Evolutionary conservation across 2,888 invertebrate species (phyloP).

Genomic region (Allacma fusca): DNA sequence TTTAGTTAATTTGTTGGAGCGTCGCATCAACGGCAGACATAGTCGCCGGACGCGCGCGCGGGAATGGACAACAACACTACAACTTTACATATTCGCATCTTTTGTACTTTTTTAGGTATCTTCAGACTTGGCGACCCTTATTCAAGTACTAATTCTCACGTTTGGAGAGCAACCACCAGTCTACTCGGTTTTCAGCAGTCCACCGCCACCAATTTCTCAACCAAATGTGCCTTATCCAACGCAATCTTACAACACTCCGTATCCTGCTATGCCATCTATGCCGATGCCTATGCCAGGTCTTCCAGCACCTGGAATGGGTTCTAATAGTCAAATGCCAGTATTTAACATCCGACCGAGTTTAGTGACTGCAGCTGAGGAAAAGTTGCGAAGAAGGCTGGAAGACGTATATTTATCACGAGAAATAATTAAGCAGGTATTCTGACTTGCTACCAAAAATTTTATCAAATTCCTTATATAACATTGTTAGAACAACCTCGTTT

Average conservation of each 20-base stretch:
- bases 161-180: constrained; percentile 98
- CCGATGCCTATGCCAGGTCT: constrained; percentile 56
- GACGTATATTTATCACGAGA: constrained; percentile 58
- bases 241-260: constrained; percentile 45
- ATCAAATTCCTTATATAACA: no score
- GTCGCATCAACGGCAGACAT: no score
- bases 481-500: no score
- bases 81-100: neutral
- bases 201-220: constrained; percentile 50
- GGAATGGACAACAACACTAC: no score
- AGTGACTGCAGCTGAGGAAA: constrained; percentile 94
- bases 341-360: constrained; percentile 82
- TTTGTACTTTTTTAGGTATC: constrained; percentile 60
- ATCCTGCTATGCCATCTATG: constrained; percentile 53
- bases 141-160: constrained; percentile 88
- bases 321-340: constrained; percentile 33
- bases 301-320: constrained; percentile 27
- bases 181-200: constrained; percentile 70
- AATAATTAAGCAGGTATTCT: constrained; percentile 53
- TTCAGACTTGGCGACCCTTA: constrained; percentile 86
- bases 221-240: constrained; percentile 52
- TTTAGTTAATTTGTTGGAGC: no score
- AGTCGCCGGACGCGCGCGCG: no score
- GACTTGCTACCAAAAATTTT: neutral
- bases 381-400: constrained; percentile 79